Percentiles rank a stretch among this genome's conserved stretches.
These are phyloP conservation scores for Pectinophora gossypiella DNA, from an alignment of 1,140 invertebrate genomes.

Conservation along the genomic window DNA sequence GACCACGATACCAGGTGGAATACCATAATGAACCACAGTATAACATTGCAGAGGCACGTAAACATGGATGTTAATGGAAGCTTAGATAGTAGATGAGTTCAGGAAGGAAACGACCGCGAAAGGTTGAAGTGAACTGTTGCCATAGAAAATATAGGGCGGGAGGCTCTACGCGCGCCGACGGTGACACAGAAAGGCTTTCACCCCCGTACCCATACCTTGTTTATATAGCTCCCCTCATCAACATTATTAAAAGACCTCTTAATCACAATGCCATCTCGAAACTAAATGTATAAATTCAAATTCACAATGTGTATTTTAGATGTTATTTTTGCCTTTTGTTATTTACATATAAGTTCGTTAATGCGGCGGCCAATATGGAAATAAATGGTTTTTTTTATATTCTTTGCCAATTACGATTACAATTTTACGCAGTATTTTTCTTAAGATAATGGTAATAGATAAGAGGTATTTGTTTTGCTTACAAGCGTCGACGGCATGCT, in stretches of 20 bases:
- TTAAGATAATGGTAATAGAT: too few species aligned
- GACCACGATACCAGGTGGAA: background rate
- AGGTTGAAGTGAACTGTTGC: slow-evolving; percentile 33
- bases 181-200: slow-evolving; percentile 53
- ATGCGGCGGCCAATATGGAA: too few species aligned
- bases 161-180: slow-evolving; percentile 28
- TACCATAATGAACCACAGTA: background rate
- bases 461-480: too few species aligned
- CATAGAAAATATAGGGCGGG: slow-evolving; percentile 49
- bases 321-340: background rate
- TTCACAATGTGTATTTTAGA: background rate
- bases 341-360: background rate
- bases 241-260: slow-evolving; percentile 11
- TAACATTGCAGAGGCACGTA: background rate
- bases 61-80: too few species aligned
- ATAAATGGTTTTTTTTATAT: too few species aligned
- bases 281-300: background rate
- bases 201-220: slow-evolving; percentile 8
- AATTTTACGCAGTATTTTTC: too few species aligned
- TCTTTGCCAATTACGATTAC: too few species aligned
- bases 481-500: too few species aligned
- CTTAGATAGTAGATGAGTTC: background rate
- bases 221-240: slow-evolving; percentile 22
- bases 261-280: background rate
- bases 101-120: slow-evolving; percentile 21